Conservation (phyloP, 2,888 invertebrate species). For the Pegoplata infirma region DNA sequence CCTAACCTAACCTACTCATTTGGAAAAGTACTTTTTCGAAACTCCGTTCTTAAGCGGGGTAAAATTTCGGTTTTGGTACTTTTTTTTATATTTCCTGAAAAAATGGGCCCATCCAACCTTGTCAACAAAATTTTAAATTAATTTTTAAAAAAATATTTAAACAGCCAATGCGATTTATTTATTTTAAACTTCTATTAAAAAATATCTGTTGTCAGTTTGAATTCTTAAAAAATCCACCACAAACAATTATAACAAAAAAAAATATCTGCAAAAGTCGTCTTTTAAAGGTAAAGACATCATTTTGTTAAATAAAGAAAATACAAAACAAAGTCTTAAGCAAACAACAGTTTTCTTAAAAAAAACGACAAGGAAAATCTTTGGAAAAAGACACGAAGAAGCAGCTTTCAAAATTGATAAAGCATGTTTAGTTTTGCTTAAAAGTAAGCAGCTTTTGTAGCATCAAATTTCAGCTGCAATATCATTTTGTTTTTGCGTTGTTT, state of each 20-base stretch:
- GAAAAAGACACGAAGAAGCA: too few species aligned
- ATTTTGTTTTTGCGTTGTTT: not conserved
- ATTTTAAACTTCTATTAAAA: too few species aligned
- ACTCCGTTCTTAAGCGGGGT: too few species aligned
- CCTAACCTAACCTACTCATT: too few species aligned
- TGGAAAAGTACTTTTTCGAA: too few species aligned
- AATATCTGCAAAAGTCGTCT: not conserved
- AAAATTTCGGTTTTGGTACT: too few species aligned
- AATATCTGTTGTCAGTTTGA: too few species aligned
- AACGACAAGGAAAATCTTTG: not conserved
- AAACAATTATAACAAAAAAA: slow-evolving; percentile 11
- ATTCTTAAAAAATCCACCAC: not conserved
- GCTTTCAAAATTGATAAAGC: not conserved
- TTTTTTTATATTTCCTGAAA: too few species aligned
- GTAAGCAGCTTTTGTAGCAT: slow-evolving; percentile 51
- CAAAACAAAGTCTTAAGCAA: slow-evolving; percentile 2
- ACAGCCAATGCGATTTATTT: too few species aligned
- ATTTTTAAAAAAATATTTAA: too few species aligned
- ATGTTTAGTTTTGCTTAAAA: slow-evolving; percentile 26
- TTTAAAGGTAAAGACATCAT: slow-evolving; percentile 15
- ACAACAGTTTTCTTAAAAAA: not conserved
- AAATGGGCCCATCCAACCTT: too few species aligned
- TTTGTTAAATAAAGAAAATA: slow-evolving; percentile 20
- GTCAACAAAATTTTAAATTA: too few species aligned
- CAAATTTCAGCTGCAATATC: slow-evolving; percentile 30